phyloP scores from a whole-genome alignment of 2,113 vertebrate species.

The Sylvilagus bachmani region DNA sequence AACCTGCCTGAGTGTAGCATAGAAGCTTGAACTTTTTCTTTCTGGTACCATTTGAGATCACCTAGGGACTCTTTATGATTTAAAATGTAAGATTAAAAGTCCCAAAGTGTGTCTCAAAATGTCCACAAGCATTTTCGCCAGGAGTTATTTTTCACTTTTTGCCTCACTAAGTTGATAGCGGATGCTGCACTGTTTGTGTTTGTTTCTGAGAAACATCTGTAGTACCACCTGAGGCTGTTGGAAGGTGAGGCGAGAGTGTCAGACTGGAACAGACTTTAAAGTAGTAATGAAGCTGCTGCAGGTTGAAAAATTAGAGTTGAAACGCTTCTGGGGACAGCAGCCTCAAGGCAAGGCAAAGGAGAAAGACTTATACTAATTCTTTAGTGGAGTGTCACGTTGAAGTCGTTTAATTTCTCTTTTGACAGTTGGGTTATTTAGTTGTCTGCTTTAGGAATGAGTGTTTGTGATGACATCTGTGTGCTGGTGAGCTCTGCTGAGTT shows the following conservation, averaged over 20 bases:
- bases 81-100: conserved; percentile 25
- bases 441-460: conserved; percentile 73
- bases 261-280: conserved; percentile 14
- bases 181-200: neutral
- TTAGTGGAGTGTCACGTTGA: conserved; percentile 34
- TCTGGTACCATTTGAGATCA: neutral
- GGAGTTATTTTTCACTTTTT: neutral
- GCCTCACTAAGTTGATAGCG: neutral
- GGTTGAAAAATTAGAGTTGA: conserved; percentile 57
- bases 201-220: neutral
- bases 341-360: conserved; percentile 44
- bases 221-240: neutral
- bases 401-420: conserved; percentile 56
- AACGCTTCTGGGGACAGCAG: conserved; percentile 40
- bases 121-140: neutral
- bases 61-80: neutral
- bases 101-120: neutral
- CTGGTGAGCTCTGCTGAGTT: conserved; percentile 35
- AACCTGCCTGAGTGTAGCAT: neutral
- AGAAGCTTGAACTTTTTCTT: neutral
- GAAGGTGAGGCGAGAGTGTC: neutral
- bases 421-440: conserved; percentile 76
- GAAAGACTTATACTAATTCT: conserved; percentile 57
- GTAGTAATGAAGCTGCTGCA: conserved; percentile 39
- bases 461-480: conserved; percentile 35